Percentiles rank a stretch among this genome's conserved stretches.
Conservation (phyloP, 2,113 vertebrate species). For the Egretta garzetta region DNA sequence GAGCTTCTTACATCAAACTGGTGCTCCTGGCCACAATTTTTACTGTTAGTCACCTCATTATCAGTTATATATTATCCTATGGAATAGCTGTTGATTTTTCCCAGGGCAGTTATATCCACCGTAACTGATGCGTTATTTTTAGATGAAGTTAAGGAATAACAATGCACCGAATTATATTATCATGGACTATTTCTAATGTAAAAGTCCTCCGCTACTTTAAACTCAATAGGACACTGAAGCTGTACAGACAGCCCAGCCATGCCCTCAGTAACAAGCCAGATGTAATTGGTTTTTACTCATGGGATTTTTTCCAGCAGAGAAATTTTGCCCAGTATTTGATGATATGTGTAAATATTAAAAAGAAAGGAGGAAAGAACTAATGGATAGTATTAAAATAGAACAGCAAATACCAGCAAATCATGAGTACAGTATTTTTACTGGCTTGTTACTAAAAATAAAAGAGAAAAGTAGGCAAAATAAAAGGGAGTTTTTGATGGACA, state of each 20-base stretch:
- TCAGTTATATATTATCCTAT: background rate
- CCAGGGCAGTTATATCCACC: background rate
- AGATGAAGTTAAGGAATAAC: background rate
- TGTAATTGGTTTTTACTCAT: background rate
- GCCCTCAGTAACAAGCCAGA: background rate
- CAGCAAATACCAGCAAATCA: background rate
- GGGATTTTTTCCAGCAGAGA: background rate
- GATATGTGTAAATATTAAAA: constrained; percentile 43
- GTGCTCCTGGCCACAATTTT: background rate
- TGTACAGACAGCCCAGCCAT: background rate
- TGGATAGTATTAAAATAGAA: constrained; percentile 2
- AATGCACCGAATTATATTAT: background rate
- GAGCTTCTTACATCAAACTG: background rate
- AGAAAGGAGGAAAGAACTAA: background rate
- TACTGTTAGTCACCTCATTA: background rate
- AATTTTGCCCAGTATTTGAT: constrained; percentile 2
- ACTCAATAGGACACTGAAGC: background rate
- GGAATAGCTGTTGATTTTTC: background rate
- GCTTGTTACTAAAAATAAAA: constrained; percentile 24
- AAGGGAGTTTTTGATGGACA: constrained; percentile 4
- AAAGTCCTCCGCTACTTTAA: background rate
- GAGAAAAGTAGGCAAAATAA: background rate
- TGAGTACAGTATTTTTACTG: background rate
- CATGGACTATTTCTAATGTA: background rate
- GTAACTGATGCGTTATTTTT: background rate